Evolutionary conservation across 1,140 invertebrate genomes (phyloP), one percentile per base, ranked within the genome.

Genomic region (Drosophila ambigua): DNA sequence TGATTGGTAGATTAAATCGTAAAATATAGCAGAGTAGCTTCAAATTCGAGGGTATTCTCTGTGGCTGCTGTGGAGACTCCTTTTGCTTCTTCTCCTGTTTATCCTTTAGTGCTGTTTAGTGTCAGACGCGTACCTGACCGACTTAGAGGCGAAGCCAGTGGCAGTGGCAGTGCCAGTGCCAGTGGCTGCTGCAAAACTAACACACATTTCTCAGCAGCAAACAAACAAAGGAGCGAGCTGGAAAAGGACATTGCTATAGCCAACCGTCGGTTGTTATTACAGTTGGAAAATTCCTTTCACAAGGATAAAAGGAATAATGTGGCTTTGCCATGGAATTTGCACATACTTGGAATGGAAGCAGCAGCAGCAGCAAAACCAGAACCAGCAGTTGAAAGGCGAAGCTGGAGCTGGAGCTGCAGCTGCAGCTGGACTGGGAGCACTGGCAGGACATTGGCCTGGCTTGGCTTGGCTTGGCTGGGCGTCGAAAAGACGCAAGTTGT

Each of bases 251-350:
- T 50, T 71, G 65, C 45, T 50, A 50, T 64, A 64, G 61, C 66
- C 62, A 65, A 41, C 50, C 58, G 61, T 59, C 35, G 68, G 79
- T 88, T 88, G 83, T 88, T 88, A 88, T 88, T 88, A 84, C 83
- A 88, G 83, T 83, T 83, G 83, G 64, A 66, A 77, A 88, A 88
- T 88, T 88, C 83, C 84, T 79, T 89, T 83, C 79, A 81, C 67
- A 88, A 79, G 83, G 83, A 88, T 88, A 88, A 88, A 88, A 77
- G 73, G 83, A 88, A 88, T 88, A 88, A 88, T 88, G 83, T 88
- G 83, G 83, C 83, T 88, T 88, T 88, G 83, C 83, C 79, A 77
- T 88, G 83, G 83, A 89, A 88, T 88, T 88, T 88, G 83, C 83
- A 88, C 83, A 88, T 88, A 79, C 83, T 88, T 88, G 60, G 71